Evolutionary conservation across 2,797 vertebrate species (phyloP).

Genomic region (Poeciliopsis turneri): DNA sequence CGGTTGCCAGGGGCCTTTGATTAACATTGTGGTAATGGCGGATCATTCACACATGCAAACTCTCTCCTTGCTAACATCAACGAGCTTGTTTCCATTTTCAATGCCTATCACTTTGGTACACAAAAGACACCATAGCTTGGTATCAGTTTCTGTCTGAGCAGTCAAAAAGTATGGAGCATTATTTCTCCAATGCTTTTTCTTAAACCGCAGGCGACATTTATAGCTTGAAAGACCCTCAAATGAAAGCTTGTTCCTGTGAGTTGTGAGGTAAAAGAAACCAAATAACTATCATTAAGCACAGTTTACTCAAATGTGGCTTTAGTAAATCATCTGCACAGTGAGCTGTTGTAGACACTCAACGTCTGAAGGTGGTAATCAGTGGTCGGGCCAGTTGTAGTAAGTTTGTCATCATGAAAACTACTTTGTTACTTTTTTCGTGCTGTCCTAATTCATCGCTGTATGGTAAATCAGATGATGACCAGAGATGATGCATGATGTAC

Average conservation of each 20-base stretch:
- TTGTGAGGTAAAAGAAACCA: constrained; percentile 16
- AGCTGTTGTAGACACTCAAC: background rate
- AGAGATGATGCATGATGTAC: background rate
- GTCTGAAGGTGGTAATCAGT: constrained; percentile 8
- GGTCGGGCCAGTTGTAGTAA: constrained; percentile 6
- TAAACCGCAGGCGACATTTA: constrained; percentile 29
- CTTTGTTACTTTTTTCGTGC: constrained; percentile 11
- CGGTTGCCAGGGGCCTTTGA: constrained; percentile 25
- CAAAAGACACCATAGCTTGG: constrained; percentile 4
- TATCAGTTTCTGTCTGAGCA: constrained; percentile 17
- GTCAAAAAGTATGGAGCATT: background rate
- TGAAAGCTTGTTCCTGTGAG: constrained; percentile 17
- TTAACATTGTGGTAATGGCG: constrained; percentile 35
- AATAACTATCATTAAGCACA: constrained; percentile 33
- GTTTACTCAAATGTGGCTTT: constrained; percentile 23
- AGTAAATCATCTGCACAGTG: constrained; percentile 8
- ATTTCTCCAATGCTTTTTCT: constrained; percentile 5
- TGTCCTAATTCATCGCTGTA: background rate
- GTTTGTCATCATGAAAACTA: constrained; percentile 12
- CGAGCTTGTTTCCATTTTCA: constrained; percentile 29
- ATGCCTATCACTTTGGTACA: constrained; percentile 1
- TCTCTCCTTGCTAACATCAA: constrained; percentile 13
- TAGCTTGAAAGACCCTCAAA: constrained; percentile 29
- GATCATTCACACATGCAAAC: constrained; percentile 42
- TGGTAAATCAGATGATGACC: constrained; percentile 10